phyloP scores from a whole-genome alignment of 1,140 invertebrate species.

The Halyomorpha halys region DNA sequence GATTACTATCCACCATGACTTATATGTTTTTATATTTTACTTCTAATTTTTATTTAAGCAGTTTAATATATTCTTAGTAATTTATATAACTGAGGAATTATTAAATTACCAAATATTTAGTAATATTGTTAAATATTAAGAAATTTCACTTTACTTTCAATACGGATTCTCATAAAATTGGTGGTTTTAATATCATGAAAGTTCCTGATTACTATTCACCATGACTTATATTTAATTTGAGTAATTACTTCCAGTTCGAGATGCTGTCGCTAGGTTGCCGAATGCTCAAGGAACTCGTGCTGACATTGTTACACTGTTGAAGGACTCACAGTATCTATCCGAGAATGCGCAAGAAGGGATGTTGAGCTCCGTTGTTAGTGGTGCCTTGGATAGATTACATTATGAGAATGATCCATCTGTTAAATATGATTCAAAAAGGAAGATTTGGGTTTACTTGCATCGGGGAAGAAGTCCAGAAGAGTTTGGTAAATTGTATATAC shows the following conservation, averaged over 20 bases:
- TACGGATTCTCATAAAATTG: too few species aligned
- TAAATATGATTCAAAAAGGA: slow-evolving; percentile 75
- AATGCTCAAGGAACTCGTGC: slow-evolving; percentile 86
- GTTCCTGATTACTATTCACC: too few species aligned
- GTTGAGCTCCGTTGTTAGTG: slow-evolving; percentile 75
- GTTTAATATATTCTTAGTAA: too few species aligned
- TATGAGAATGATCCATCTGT: slow-evolving; percentile 83
- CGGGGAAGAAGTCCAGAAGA: slow-evolving; percentile 63
- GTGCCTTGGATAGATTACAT: slow-evolving; percentile 77
- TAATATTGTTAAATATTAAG: too few species aligned
- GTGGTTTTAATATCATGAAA: too few species aligned
- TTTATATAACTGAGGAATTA: too few species aligned
- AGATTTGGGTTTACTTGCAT: slow-evolving; percentile 86
- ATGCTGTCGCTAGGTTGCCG: slow-evolving; percentile 83
- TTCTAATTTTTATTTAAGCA: too few species aligned
- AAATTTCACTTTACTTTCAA: too few species aligned
- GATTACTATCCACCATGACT: too few species aligned
- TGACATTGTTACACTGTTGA: slow-evolving; percentile 74
- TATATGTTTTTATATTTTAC: too few species aligned
- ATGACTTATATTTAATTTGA: too few species aligned
- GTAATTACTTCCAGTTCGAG: slow-evolving; percentile 51
- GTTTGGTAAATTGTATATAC: slow-evolving; percentile 43
- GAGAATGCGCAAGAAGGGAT: slow-evolving; percentile 57
- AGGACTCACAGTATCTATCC: slow-evolving; percentile 75
- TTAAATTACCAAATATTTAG: too few species aligned